Conservation (phyloP, 2,113 vertebrate genomes). For the Ia io region DNA sequence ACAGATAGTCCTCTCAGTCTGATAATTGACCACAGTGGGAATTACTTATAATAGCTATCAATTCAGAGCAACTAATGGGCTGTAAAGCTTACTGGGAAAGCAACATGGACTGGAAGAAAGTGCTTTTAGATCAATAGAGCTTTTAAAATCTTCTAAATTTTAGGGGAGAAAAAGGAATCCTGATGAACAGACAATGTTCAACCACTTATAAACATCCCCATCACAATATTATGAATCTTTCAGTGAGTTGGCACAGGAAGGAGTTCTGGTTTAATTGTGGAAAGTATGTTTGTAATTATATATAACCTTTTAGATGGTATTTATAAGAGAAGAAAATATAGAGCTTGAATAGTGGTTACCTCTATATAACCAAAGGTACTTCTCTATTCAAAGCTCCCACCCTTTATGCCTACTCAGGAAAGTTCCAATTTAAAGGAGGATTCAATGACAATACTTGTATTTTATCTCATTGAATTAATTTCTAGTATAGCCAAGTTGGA, state of each 20-base stretch:
- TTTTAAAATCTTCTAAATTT: conserved; percentile 42
- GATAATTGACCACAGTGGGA: conserved; percentile 64
- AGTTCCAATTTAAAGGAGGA: neutral
- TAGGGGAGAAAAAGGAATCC: conserved; percentile 15
- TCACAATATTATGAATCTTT: neutral
- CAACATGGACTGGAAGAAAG: conserved; percentile 42
- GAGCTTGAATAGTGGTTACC: neutral
- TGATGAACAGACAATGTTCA: conserved; percentile 8
- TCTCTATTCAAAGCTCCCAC: neutral
- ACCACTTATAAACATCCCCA: neutral
- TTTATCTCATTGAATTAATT: neutral
- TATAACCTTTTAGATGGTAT: neutral
- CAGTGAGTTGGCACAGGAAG: neutral
- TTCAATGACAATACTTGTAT: neutral
- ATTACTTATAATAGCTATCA: conserved; percentile 47
- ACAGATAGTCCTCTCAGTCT: conserved; percentile 22
- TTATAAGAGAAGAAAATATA: neutral
- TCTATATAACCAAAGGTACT: neutral
- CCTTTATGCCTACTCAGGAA: neutral
- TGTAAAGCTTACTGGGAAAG: conserved; percentile 36
- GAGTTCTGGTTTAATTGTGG: neutral
- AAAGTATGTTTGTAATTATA: conserved; percentile 19
- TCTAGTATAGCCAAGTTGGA: neutral
- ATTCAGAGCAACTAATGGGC: conserved; percentile 59
- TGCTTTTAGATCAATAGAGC: conserved; percentile 56